Conservation (phyloP, 1,140 invertebrate genomes). For the Druon quercuslanigerum region DNA sequence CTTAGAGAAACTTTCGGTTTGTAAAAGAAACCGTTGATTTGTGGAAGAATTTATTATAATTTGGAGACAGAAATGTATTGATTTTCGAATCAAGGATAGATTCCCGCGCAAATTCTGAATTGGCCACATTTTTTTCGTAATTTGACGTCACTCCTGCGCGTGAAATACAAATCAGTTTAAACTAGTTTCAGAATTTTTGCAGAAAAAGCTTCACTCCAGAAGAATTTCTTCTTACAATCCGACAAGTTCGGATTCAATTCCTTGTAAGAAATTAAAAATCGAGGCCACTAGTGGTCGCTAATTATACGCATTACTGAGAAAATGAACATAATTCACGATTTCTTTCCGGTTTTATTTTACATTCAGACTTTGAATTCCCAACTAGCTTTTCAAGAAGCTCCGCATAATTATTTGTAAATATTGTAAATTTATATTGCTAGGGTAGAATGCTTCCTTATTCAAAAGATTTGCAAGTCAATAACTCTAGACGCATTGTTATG, state of each 20-base stretch:
- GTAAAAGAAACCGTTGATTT: too few species aligned
- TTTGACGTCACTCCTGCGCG: too few species aligned
- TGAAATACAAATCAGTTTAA: too few species aligned
- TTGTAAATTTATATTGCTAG: constrained; percentile 6
- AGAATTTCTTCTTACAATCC: constrained; percentile 41
- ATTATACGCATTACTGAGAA: neutral
- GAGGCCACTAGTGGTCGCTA: neutral
- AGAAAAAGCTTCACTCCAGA: constrained; percentile 41
- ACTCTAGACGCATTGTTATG: constrained; percentile 26
- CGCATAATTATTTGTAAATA: neutral
- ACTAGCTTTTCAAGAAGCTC: neutral
- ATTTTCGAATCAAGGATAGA: too few species aligned
- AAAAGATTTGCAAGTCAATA: constrained; percentile 16
- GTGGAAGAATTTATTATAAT: too few species aligned
- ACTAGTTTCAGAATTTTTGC: too few species aligned
- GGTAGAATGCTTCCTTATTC: neutral
- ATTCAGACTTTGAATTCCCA: neutral
- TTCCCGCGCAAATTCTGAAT: too few species aligned
- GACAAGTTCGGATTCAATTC: too few species aligned
- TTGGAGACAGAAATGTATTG: too few species aligned
- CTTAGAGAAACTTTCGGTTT: too few species aligned
- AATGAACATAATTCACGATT: too few species aligned
- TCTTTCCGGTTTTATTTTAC: neutral
- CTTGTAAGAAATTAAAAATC: constrained; percentile 28
- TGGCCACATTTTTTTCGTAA: too few species aligned